Evolutionary conservation across 2,113 vertebrate species (phyloP).

Genomic region (Heterocephalus glaber): DNA sequence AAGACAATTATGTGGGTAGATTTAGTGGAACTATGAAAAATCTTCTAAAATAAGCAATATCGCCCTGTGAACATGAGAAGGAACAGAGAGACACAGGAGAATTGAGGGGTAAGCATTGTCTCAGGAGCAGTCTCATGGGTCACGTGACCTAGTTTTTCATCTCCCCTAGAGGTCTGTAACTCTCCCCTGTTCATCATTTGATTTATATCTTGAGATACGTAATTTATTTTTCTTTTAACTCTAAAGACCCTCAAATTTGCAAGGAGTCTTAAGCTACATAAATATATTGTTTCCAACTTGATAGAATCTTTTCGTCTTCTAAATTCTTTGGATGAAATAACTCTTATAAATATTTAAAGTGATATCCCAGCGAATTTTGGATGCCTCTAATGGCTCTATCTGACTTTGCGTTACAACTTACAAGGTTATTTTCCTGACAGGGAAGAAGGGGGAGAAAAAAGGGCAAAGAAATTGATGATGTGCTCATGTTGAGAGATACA

Average conservation of each 20-base stretch:
- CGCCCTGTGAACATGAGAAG: background rate
- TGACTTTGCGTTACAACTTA: background rate
- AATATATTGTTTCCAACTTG: background rate
- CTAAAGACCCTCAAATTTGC: background rate
- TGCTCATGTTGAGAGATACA: background rate
- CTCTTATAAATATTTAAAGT: slow-evolving; percentile 25
- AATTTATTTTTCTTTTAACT: slow-evolving; percentile 45
- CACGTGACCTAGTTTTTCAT: background rate
- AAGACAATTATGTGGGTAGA: background rate
- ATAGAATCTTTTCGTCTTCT: background rate
- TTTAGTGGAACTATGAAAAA: background rate
- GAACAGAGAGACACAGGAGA: background rate
- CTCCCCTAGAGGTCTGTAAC: background rate
- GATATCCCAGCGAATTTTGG: background rate
- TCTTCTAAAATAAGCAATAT: background rate
- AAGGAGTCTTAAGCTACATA: background rate
- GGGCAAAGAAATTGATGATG: background rate
- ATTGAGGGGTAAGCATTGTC: background rate
- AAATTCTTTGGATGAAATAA: background rate
- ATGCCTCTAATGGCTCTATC: background rate
- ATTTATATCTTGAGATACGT: background rate
- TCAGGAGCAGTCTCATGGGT: background rate
- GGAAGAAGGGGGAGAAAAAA: background rate
- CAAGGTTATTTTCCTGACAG: background rate
- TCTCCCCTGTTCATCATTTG: background rate